Evolutionary conservation across 37 sponge, comb jelly and placozoan genomes (phyloP), one percentile per base, ranked within the genome.

Genomic region (Eunapius fragilis): DNA sequence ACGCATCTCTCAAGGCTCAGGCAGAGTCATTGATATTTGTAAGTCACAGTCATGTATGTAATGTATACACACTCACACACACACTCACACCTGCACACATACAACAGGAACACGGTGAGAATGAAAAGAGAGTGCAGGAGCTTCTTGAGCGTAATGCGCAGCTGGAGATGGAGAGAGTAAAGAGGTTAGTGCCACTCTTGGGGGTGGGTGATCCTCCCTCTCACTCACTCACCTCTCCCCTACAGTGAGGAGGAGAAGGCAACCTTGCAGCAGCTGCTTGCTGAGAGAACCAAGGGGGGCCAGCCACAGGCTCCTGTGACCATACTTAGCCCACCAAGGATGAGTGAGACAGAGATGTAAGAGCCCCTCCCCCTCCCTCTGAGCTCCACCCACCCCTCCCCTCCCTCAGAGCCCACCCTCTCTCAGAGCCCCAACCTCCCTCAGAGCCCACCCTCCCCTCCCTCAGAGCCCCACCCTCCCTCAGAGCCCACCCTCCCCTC

Each of bases 91-190:
- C 5, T 14, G 14, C 74, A 31, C 25, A 73, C 74, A 73, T 11
- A 34, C 31, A 35, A 35, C 38, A 94, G 95, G 75, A 94, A 75
- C 85, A 85, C 30, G 83, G 70, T 34, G 95, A 91, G 32, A 89
- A 94, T 32, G 41, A 94, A 82, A 82, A 38, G 49, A 78, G 91
- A 14, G 69, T 83, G 19, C 90, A 90, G 48, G 91, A 90, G 67
- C 87, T 96, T 0, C 48, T 93, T 78, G 81, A 87, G 23, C 91
- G 91, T 82, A 96, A 96, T 67, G 96, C 96, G 27, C 96, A 91
- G 89, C 84, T 96, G 77, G 93, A 88, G 25, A 75, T 92, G 36
- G 93, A 96, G 82, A 90, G 58, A 17, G 58, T 17, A 11, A 58
- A 58, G 58, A 58, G 58, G 58, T 58, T 58, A 58, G n/a, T n/a